phyloP scores from a whole-genome alignment of 1,140 invertebrate species.

The Odontomachus brunneus region DNA sequence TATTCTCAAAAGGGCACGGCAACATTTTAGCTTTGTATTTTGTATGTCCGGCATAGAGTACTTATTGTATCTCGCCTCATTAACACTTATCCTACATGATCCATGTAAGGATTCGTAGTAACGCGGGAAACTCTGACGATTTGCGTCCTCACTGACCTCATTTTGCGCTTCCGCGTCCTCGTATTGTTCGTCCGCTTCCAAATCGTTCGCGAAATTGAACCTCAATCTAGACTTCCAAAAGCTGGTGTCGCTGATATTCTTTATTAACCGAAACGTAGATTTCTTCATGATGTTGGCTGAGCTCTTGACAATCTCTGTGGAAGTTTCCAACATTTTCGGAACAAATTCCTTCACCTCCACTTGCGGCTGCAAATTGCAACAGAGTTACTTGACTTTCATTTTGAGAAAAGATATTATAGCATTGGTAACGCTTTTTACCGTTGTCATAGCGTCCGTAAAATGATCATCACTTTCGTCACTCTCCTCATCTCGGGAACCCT shows the following conservation, averaged over 20 bases:
- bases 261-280: slow-evolving; percentile 82
- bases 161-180: slow-evolving; percentile 66
- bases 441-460: slow-evolving; percentile 79
- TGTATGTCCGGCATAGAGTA: slow-evolving; percentile 79
- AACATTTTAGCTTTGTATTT: slow-evolving; percentile 81
- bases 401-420: slow-evolving; percentile 34
- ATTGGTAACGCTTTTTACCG: slow-evolving; percentile 65
- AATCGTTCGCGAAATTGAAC: slow-evolving; percentile 70
- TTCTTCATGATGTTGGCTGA: slow-evolving; percentile 82
- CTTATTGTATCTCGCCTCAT: slow-evolving; percentile 80
- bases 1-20: slow-evolving; percentile 82
- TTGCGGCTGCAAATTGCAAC: slow-evolving; percentile 76
- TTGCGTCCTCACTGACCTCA: slow-evolving; percentile 16
- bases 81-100: slow-evolving; percentile 75
- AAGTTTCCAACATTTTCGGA: slow-evolving; percentile 82
- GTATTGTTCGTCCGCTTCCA: slow-evolving; percentile 58
- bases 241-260: slow-evolving; percentile 78
- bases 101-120: slow-evolving; percentile 82
- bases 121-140: slow-evolving; percentile 82
- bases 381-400: slow-evolving; percentile 11
- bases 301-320: slow-evolving; percentile 82
- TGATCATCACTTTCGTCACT: slow-evolving; percentile 76
- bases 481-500: slow-evolving; percentile 66
- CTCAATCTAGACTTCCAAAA: slow-evolving; percentile 82
- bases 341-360: slow-evolving; percentile 81